phyloP scores from a whole-genome alignment of 2,113 vertebrate genomes.

The Hemiprocne comata region DNA sequence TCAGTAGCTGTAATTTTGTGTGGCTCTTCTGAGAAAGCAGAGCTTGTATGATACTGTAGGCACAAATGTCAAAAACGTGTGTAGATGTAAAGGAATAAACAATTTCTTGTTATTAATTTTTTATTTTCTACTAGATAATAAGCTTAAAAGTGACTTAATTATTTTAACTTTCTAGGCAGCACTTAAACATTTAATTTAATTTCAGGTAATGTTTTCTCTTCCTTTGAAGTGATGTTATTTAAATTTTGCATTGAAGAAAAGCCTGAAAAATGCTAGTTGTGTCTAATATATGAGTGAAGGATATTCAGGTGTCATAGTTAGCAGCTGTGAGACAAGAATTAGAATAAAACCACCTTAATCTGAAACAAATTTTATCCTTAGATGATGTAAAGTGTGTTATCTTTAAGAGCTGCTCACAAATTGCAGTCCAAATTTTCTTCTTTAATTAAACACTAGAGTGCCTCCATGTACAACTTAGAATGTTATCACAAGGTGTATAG shows the following conservation, averaged over 20 bases:
- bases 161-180: background rate
- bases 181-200: background rate
- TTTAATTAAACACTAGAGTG: background rate
- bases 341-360: background rate
- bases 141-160: background rate
- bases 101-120: background rate
- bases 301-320: background rate
- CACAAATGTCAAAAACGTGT: background rate
- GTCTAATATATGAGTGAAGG: background rate
- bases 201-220: background rate
- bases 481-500: background rate
- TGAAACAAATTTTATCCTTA: background rate
- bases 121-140: background rate
- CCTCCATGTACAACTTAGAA: background rate
- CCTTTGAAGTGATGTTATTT: background rate
- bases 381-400: background rate
- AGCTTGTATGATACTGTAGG: background rate
- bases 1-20: background rate
- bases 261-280: background rate
- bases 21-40: background rate
- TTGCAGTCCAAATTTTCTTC: background rate
- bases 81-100: background rate
- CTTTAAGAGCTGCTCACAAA: background rate
- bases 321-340: background rate
- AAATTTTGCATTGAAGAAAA: background rate